Evolutionary conservation across 2,797 vertebrate genomes (phyloP).

Genomic region (Propithecus deckenii): DNA sequence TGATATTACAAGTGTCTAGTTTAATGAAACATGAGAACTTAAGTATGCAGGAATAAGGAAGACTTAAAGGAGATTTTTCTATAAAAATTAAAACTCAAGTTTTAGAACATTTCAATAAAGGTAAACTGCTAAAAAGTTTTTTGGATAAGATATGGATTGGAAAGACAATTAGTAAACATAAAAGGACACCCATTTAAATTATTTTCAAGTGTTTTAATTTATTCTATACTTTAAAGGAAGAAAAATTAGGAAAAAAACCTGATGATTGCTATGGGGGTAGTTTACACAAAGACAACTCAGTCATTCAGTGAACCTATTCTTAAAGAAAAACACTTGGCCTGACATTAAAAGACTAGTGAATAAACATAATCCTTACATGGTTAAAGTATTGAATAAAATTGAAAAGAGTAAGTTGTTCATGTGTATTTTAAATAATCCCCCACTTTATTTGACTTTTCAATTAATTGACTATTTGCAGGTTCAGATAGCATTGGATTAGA

Average conservation of each 20-base stretch:
- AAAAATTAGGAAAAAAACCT: background rate
- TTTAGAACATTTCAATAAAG: background rate
- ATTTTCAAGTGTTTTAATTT: background rate
- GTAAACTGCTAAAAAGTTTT: background rate
- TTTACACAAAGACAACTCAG: background rate
- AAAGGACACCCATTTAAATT: background rate
- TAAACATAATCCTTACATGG: background rate
- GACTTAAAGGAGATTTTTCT: background rate
- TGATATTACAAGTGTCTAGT: background rate
- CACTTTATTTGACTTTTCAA: background rate
- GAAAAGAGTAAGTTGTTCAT: background rate
- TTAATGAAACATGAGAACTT: background rate
- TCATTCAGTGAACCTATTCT: background rate
- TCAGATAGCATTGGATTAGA: background rate
- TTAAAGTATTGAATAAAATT: background rate
- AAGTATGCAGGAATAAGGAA: background rate
- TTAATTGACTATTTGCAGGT: background rate
- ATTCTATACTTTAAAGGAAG: background rate
- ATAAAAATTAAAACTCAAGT: background rate
- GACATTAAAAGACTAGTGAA: background rate
- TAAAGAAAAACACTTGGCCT: background rate
- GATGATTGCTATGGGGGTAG: background rate
- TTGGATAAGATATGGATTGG: background rate
- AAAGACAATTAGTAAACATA: background rate
- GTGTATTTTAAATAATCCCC: background rate